Conservation (phyloP, 2,113 vertebrate species). For the Bujurquina vittata region DNA sequence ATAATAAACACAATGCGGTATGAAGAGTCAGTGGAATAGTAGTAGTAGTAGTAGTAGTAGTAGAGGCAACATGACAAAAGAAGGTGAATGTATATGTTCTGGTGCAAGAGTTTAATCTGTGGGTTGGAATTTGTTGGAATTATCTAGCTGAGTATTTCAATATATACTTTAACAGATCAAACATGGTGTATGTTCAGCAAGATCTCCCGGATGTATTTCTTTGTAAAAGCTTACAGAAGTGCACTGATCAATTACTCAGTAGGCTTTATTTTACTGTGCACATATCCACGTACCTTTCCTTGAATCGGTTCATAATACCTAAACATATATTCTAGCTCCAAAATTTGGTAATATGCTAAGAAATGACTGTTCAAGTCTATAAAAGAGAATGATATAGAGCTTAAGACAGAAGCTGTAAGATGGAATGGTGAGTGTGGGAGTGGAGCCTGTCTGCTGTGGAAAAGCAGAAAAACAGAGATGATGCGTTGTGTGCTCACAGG, state of each 20-base stretch:
- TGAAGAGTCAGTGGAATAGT: too few species aligned
- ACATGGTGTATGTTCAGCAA: too few species aligned
- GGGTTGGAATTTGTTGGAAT: too few species aligned
- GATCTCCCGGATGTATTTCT: too few species aligned
- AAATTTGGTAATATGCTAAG: not conserved
- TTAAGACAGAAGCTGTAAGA: conserved; percentile 7
- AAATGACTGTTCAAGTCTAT: not conserved
- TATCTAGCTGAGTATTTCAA: too few species aligned
- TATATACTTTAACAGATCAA: too few species aligned
- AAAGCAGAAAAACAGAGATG: conserved; percentile 30
- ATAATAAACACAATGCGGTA: too few species aligned
- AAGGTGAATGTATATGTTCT: too few species aligned
- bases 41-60: too few species aligned
- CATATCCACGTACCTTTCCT: not conserved
- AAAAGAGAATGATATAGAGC: not conserved
- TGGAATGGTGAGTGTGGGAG: conserved; percentile 52
- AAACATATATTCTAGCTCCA: not conserved
- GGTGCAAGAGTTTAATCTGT: too few species aligned
- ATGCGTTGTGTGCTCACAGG: conserved; percentile 31
- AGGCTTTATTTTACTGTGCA: not conserved
- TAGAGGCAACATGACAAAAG: not conserved
- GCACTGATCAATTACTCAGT: not conserved
- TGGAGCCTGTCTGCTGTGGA: conserved; percentile 24
- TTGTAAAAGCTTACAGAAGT: too few species aligned
- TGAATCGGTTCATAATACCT: not conserved